A percentile compares a stretch with the other conserved stretches of the same genome.
Evolutionary conservation across 1,140 invertebrate genomes (phyloP).

Genomic region (Bombyx mandarina): DNA sequence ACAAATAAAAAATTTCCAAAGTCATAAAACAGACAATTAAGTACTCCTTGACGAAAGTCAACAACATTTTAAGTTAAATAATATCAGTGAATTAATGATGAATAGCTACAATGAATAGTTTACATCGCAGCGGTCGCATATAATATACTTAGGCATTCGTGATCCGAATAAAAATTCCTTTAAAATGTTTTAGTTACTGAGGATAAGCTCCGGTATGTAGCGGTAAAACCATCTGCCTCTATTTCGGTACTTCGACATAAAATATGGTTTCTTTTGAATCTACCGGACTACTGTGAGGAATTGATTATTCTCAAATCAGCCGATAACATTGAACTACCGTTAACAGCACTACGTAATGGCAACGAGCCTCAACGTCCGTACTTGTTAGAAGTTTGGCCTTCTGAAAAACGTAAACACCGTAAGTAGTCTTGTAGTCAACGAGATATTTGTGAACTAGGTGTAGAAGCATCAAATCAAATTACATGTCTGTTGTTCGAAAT

Average conservation of each 20-base stretch:
- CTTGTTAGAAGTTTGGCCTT: conserved; percentile 52
- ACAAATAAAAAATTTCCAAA: no score
- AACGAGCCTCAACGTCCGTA: conserved; percentile 52
- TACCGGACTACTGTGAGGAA: conserved; percentile 61
- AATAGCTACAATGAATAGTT: no score
- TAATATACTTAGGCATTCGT: no score
- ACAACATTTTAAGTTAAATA: no score
- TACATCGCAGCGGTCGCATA: no score
- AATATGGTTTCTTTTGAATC: conserved; percentile 50
- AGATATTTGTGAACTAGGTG: no score
- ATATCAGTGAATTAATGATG: no score
- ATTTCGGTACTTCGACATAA: conserved; percentile 45
- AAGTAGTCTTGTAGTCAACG: conserved; percentile 9
- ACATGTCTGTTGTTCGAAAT: no score
- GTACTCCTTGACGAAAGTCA: no score
- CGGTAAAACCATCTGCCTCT: conserved; percentile 43
- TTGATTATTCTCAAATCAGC: conserved; percentile 41
- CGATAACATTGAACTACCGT: conserved; percentile 36
- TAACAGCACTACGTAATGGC: conserved; percentile 43
- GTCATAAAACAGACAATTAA: no score
- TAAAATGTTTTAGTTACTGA: conserved; percentile 27
- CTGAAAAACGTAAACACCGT: conserved; percentile 24
- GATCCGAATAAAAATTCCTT: no score
- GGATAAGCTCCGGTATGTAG: conserved; percentile 44
- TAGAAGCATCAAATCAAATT: no score